A percentile compares a stretch with the other conserved stretches of the same genome.
phyloP scores from a whole-genome alignment of 2,888 invertebrate species.

The Drosophila phalerata region DNA sequence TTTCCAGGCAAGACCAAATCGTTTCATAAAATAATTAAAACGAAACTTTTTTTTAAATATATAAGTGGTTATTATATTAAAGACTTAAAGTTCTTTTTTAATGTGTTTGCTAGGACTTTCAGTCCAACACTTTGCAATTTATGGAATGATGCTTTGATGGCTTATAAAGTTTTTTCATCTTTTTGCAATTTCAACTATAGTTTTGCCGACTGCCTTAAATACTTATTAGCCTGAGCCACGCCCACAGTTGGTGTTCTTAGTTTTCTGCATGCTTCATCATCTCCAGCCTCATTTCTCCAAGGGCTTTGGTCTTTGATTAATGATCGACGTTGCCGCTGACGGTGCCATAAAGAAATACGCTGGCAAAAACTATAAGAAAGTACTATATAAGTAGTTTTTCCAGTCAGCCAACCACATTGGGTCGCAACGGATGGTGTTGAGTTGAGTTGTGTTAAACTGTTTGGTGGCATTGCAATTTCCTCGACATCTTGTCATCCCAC shows the following conservation, averaged over 20 bases:
- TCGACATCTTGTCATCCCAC: slow-evolving; percentile 38
- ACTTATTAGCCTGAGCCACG: slow-evolving; percentile 42
- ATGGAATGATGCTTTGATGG: not conserved
- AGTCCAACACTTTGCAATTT: slow-evolving; percentile 1
- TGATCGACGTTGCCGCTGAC: slow-evolving; percentile 53
- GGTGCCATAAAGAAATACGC: slow-evolving; percentile 68
- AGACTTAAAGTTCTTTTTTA: not conserved
- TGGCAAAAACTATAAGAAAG: slow-evolving; percentile 23
- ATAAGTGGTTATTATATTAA: too few species aligned
- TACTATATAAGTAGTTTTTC: slow-evolving; percentile 21
- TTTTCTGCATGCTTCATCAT: slow-evolving; percentile 34
- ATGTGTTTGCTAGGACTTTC: not conserved
- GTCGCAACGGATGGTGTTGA: not conserved
- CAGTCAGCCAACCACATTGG: slow-evolving; percentile 5
- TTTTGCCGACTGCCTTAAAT: slow-evolving; percentile 18
- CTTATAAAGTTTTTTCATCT: not conserved
- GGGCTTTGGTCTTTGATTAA: slow-evolving; percentile 65
- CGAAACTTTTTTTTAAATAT: too few species aligned
- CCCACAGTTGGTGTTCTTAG: slow-evolving; percentile 19
- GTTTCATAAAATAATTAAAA: too few species aligned
- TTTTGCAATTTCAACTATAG: not conserved
- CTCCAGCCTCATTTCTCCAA: slow-evolving; percentile 28
- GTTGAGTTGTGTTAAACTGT: slow-evolving; percentile 5
- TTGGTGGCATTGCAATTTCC: slow-evolving; percentile 43
- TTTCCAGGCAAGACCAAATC: too few species aligned